Evolutionary conservation across 2,888 invertebrate species (phyloP).

Genomic region (Brachyptera putata): DNA sequence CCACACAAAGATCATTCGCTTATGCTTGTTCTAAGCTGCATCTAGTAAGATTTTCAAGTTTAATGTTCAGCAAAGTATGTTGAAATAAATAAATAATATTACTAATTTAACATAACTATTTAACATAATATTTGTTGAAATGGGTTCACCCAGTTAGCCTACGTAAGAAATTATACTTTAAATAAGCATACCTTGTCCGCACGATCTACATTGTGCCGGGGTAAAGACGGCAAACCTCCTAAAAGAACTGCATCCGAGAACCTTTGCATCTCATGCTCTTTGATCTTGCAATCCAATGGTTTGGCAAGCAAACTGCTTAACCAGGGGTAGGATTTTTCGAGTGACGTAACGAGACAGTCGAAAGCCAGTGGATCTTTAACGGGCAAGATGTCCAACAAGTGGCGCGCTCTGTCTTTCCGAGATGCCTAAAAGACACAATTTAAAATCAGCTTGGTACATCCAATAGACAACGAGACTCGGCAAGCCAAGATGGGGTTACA

Average conservation of each 20-base stretch:
- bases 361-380: slow-evolving; percentile 49
- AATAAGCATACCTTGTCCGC: too few relatives aligned
- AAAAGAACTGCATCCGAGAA: slow-evolving; percentile 51
- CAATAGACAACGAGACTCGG: background rate
- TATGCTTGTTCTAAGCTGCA: too few relatives aligned
- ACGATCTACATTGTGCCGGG: slow-evolving; percentile 53
- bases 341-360: slow-evolving; percentile 52
- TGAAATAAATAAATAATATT: too few relatives aligned
- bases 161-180: background rate
- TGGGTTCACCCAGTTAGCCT: background rate
- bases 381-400: slow-evolving; percentile 46
- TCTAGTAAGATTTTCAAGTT: too few relatives aligned
- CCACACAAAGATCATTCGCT: too few relatives aligned
- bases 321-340: slow-evolving; percentile 56
- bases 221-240: slow-evolving; percentile 56
- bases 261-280: slow-evolving; percentile 45
- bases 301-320: slow-evolving; percentile 50
- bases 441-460: slow-evolving; percentile 5
- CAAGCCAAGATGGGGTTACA: too few relatives aligned
- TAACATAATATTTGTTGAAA: background rate
- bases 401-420: slow-evolving; percentile 45
- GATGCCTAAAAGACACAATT: slow-evolving; percentile 43
- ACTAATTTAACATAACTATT: too few relatives aligned
- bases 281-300: background rate
- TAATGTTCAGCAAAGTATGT: too few relatives aligned